Base-by-base conservation (phyloP, 2,113 vertebrate species). In the Pseudorhombus dupliciocellatus region DNA sequence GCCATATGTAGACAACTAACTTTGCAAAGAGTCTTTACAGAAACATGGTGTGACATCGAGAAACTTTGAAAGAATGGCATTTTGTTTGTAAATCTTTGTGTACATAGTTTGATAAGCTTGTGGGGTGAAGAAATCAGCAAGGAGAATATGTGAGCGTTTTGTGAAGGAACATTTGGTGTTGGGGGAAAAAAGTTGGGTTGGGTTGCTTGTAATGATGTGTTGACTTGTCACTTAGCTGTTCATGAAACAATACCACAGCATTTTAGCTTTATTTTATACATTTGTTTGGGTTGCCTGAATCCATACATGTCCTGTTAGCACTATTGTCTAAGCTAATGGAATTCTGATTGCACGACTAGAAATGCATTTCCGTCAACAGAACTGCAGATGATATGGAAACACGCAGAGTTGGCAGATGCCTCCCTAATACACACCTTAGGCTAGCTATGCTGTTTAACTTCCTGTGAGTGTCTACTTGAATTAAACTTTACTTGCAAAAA, bases 131-230 rank as follows among this genome's bases (percentile, higher is more conserved):
- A 28, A 16, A 28, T 7, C 26, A 77, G 37, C 4, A 20, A 70
- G 71, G 21, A 22, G 63, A 37, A 53, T 7, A 26, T 51, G 51
- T 11, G 20, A 63, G 52, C 44, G 16, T 22, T 28, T 50, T 37
- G 25, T 40, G 52, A 57, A 46, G 4, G 11, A 21, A 59, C 51
- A 55, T 30, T 66, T 42, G 25, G n/a, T 26, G 21, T 26, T 44
- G 40, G 25, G 40, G 15, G 64, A 37, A 77, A 71, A 31, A 64
- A 69, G 44, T 59, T 54, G 52, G 5, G n/a, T n/a, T n/a, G n/a
- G n/a, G n/a, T n/a, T 54, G 8, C 40, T 67, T 10, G 22, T 67
- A 51, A 70, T 67, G 51, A 75, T 81, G 69, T 75, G 59, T 86
- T 44, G 48, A 57, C 57, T 12, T 50, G 74, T 68, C 59, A 7